Evolutionary conservation across 1,140 invertebrate species (phyloP), one percentile per base, ranked within the genome.

Genomic region (Leptestheria dahalacensis): DNA sequence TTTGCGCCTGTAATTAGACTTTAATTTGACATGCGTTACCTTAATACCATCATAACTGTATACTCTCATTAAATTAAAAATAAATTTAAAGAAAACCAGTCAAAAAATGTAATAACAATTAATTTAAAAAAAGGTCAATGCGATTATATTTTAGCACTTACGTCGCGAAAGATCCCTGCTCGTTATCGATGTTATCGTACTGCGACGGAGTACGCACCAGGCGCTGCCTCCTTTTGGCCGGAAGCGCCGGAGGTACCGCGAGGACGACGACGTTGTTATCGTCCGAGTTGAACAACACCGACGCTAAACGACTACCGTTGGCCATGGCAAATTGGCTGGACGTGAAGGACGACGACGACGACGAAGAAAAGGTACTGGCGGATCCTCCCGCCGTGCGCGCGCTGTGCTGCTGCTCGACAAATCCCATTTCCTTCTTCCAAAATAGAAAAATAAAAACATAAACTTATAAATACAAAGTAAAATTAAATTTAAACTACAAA

Each of bases 181-280:
- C 33, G 33, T 41, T 41, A 65, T 61, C 23, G 60, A 82, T 77
- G 68, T 86, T 85, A 69, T 87, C 85, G 68, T 85, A 85, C 53
- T 83, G 82, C 29, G 83, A 85, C n/a, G 79, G 77, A 53, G 81
- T 75, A 48, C 82, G 69, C 62, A 80, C 77, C 67, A 73, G 74
- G 60, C 71, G 68, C 18, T 71, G 66, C 28, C 74, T 77, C 77
- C 70, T 64, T 50, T 85, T 82, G 21, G 74, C 76, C 24, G 84
- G 84, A 62, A 85, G 71, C 1, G 83, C 81, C 2, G 84, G 84
- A 18, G 82, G 82, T 2, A 62, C 52, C 23, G 48, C 18, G 18
- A 47, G 18, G 11, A 63, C 52, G 18, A 56, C 56, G 26, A 60
- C 59, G 23, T 54, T 55, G 49, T 62, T 52, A 29, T 63, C 63